phyloP scores from a whole-genome alignment of 2,888 invertebrate species.

The Oligia latruncula region DNA sequence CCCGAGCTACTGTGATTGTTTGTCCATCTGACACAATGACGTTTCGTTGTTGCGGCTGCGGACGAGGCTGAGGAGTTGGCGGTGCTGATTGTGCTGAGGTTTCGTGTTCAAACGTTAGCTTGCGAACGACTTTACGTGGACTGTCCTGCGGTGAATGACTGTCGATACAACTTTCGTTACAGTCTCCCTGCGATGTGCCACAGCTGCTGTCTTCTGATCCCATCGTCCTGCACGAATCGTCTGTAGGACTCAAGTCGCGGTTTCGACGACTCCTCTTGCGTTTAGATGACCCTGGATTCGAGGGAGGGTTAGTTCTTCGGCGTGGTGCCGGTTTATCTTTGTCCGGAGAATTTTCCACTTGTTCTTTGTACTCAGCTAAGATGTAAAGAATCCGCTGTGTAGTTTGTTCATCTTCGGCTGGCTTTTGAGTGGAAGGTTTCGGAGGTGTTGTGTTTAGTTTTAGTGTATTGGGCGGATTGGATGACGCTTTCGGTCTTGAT shows the following conservation, averaged over 20 bases:
- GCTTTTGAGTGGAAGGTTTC: constrained; percentile 91
- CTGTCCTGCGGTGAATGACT: constrained; percentile 90
- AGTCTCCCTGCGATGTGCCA: constrained; percentile 91
- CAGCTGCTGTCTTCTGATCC: constrained; percentile 95
- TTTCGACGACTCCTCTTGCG: constrained; percentile 92
- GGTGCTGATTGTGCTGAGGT: constrained; percentile 74
- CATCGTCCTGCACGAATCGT: constrained; percentile 92
- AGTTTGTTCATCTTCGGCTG: constrained; percentile 95
- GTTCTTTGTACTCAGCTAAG: constrained; percentile 94
- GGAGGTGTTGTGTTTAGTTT: constrained; percentile 92
- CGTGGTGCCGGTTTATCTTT: constrained; percentile 95
- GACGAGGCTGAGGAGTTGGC: constrained; percentile 76
- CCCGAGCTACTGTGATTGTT: constrained; percentile 91
- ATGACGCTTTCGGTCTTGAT: constrained; percentile 90
- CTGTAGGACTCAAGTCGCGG: constrained; percentile 91
- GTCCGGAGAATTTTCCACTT: constrained; percentile 94
- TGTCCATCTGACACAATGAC: constrained; percentile 92
- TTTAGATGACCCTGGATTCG: constrained; percentile 92
- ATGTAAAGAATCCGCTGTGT: constrained; percentile 95
- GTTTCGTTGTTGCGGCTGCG: constrained; percentile 88
- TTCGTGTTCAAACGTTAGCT: constrained; percentile 87
- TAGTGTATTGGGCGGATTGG: constrained; percentile 89
- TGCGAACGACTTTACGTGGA: constrained; percentile 85
- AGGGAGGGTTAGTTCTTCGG: constrained; percentile 93
- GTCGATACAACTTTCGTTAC: constrained; percentile 87